Base-by-base conservation (phyloP, 2,113 vertebrate species). In the Megaceryle maxima region DNA sequence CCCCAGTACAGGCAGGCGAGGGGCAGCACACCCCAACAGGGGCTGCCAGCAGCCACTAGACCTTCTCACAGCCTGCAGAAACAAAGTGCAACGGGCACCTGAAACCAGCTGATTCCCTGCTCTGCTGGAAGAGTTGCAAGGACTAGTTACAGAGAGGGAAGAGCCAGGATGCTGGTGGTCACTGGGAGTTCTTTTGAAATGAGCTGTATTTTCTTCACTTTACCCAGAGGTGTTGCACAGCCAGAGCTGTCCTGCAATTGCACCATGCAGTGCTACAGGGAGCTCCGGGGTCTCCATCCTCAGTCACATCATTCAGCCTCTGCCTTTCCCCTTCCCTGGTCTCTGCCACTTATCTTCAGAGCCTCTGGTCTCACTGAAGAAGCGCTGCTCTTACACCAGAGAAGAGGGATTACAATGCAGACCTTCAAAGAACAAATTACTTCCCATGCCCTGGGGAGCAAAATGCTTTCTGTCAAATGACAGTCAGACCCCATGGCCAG, bases 131-230 rank as follows among this genome's bases (percentile, higher is more conserved):
- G 51, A 41, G 24, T 28, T 16, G 29, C 39, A 16, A 48, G 56
- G 70, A 39, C 35, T 11, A 18, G n/a, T 28, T 22, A 43, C 20
- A 20, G 39, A 48, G 44, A 60, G 39, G 44, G 22, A 33, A 43
- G 51, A 29, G n/a, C 1, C 2, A 10, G n/a, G 25, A 12, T 57
- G 44, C 41, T 22, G 21, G 46, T 2, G 0, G 29, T 37, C 76
- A 19, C 28, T 39, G 13, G 26, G 46, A 60, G 51, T 37, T 63
- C 46, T 56, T 66, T 57, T 72, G 2, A 68, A 67, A 81, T 2
- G 16, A 64, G 63, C 56, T 56, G 31, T 48, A 22, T 24, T 39
- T 37, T 43, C 51, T 66, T 73, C 51, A 14, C 37, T 39, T 19
- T 18, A 19, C 51, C 44, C 53, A 48, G 18, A 48, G 29, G 20